phyloP scores from a whole-genome alignment of 1,140 invertebrate genomes.

The Cotesia vestalis region DNA sequence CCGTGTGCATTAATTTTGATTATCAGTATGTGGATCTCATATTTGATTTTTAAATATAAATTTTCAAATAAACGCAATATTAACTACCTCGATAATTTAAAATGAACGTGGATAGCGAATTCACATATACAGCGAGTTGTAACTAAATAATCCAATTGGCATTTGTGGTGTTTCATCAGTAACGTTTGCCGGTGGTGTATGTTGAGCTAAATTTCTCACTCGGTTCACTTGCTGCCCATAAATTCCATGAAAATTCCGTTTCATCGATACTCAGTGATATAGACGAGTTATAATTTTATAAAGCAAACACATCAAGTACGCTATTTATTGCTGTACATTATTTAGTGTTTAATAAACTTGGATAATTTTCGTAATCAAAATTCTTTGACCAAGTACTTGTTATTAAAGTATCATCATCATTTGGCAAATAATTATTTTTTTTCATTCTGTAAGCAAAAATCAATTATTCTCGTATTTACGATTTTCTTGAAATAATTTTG shows the following conservation, averaged over 20 bases:
- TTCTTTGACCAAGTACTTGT: too few relatives aligned
- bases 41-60: too few relatives aligned
- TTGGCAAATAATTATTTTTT: not conserved
- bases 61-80: too few relatives aligned
- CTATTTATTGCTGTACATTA: not conserved
- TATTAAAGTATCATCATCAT: too few relatives aligned
- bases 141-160: constrained; percentile 10
- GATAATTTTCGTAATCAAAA: not conserved
- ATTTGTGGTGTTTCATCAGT: not conserved
- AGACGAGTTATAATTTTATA: not conserved
- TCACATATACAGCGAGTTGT: not conserved
- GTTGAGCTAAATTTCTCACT: not conserved
- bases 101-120: too few relatives aligned
- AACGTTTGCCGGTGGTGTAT: not conserved
- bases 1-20: too few relatives aligned
- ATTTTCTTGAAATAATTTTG: too few relatives aligned
- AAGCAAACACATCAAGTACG: not conserved
- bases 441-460: not conserved
- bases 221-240: not conserved
- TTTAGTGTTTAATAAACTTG: too few relatives aligned
- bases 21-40: too few relatives aligned
- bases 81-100: too few relatives aligned
- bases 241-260: constrained; percentile 13
- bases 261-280: not conserved
- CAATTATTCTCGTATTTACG: too few relatives aligned